Conservation (phyloP, 1,140 invertebrate species). For the Coptotermes formosanus region DNA sequence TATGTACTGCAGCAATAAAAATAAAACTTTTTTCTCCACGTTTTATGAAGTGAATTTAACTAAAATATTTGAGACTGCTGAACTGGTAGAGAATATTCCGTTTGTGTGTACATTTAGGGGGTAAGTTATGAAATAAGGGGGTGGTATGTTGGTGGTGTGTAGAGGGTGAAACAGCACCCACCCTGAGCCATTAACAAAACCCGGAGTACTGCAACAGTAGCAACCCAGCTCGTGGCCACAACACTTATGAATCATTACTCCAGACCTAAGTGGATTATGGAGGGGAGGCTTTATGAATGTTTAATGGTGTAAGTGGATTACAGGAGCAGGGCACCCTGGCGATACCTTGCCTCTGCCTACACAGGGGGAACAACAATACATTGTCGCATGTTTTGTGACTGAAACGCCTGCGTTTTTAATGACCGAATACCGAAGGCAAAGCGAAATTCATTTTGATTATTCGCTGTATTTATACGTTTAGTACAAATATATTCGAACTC, state of each 20-base stretch:
- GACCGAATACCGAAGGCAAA: neutral
- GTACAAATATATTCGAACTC: no score
- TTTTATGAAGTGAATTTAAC: neutral
- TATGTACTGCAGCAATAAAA: neutral
- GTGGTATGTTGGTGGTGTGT: slow-evolving; percentile 14
- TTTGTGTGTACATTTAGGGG: slow-evolving; percentile 9
- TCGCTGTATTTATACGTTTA: no score
- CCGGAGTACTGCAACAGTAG: slow-evolving; percentile 6
- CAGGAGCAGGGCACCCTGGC: slow-evolving; percentile 14
- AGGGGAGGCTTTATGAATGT: slow-evolving; percentile 33
- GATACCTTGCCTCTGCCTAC: no score
- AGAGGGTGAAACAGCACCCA: neutral
- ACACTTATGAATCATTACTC: slow-evolving; percentile 37
- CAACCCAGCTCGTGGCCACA: slow-evolving; percentile 28
- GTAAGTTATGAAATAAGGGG: slow-evolving; percentile 16
- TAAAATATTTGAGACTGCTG: neutral
- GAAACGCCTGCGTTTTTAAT: neutral
- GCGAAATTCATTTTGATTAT: no score
- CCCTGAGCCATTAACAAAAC: neutral
- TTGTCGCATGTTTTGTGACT: neutral
- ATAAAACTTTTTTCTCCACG: neutral
- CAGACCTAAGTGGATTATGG: slow-evolving; percentile 29
- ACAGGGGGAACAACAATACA: neutral
- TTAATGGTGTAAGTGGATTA: slow-evolving; percentile 36
- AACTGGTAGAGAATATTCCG: slow-evolving; percentile 1